Conservation (phyloP, 2,888 invertebrate genomes). For the Diaprepes abbreviatus region DNA sequence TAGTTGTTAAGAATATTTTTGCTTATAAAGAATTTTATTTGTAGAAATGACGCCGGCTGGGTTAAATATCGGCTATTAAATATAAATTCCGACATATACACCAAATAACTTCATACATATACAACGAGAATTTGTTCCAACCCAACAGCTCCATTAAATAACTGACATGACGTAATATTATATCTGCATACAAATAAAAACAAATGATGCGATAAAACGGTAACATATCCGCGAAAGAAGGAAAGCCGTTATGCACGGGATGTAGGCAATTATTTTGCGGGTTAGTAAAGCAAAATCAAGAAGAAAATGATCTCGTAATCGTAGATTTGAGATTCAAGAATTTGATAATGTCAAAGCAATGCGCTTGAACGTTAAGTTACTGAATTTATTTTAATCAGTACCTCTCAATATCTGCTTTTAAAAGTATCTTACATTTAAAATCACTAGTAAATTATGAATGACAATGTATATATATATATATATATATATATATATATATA, state of each 20-base stretch:
- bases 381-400: too few species aligned
- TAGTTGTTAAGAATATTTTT: too few species aligned
- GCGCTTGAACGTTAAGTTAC: too few species aligned
- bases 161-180: constrained; percentile 1
- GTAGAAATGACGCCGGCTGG: too few species aligned
- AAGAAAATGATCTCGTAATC: not conserved
- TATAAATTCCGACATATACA: not conserved
- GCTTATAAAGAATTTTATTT: too few species aligned
- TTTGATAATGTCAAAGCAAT: too few species aligned
- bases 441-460: too few species aligned
- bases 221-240: not conserved
- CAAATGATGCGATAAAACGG: not conserved
- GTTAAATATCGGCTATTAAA: too few species aligned
- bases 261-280: not conserved
- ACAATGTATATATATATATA: too few species aligned
- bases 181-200: not conserved
- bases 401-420: too few species aligned
- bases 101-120: not conserved
- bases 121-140: not conserved
- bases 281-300: not conserved
- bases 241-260: constrained; percentile 10
- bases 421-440: too few species aligned
- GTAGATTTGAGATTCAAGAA: not conserved
- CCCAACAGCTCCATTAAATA: not conserved
- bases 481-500: too few species aligned